These are phyloP conservation scores for Camponotus fellah DNA, from an alignment of 2,888 invertebrate genomes.

Conservation along the genomic window DNA sequence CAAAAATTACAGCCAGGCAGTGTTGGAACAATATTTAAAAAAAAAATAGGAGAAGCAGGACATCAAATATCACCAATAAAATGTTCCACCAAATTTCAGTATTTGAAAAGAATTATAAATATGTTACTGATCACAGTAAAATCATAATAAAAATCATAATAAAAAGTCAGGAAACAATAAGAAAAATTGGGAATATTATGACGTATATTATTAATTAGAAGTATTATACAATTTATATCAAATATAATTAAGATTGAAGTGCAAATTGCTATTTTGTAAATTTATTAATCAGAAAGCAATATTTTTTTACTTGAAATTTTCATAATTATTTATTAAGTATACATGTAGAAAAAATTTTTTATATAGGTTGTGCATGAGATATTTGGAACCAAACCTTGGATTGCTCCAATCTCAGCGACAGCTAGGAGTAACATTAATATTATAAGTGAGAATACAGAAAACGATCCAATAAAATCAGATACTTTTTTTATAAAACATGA, in stretches of 20 bases:
- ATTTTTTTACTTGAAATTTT: not conserved
- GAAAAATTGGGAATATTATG: slow-evolving; percentile 10
- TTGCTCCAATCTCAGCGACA: not conserved
- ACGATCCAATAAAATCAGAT: no score
- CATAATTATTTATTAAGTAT: not conserved
- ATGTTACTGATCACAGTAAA: not conserved
- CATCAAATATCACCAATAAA: not conserved
- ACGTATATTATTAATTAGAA: not conserved
- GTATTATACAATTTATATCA: no score
- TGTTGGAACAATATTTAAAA: not conserved
- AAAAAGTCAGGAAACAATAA: not conserved
- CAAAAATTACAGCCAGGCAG: not conserved
- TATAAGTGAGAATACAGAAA: no score
- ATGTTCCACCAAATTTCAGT: slow-evolving; percentile 13
- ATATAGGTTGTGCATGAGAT: not conserved
- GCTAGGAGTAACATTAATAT: not conserved
- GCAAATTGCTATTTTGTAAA: no score
- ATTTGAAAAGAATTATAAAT: slow-evolving; percentile 16
- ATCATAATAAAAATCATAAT: no score
- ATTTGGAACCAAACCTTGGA: not conserved
- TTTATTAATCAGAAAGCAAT: not conserved
- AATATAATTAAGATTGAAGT: no score
- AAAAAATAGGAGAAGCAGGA: not conserved
- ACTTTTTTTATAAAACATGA: no score
- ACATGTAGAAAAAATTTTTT: not conserved